phyloP scores from a whole-genome alignment of 2,113 vertebrate genomes.

The Psophia crepitans region DNA sequence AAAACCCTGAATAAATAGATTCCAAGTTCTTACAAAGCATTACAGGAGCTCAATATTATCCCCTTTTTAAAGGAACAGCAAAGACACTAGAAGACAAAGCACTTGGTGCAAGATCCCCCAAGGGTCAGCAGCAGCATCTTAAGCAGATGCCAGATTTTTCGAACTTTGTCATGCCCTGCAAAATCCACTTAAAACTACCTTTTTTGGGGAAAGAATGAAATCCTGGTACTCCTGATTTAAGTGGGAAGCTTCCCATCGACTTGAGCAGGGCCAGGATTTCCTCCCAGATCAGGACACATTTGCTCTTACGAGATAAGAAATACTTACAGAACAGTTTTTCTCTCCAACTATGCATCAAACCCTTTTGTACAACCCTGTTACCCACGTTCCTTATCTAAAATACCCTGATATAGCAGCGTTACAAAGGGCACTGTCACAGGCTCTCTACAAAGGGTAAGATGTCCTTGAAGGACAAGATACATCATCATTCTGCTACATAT shows the following conservation, averaged over 20 bases:
- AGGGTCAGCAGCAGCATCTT: neutral
- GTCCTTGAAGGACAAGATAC: conserved; percentile 6
- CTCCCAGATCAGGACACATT: neutral
- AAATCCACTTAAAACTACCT: neutral
- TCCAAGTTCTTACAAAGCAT: neutral
- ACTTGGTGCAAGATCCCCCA: neutral
- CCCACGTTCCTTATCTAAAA: conserved; percentile 5
- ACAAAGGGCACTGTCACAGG: neutral
- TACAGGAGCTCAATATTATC: neutral
- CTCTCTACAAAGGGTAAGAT: neutral
- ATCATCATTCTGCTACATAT: neutral
- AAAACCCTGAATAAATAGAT: conserved; percentile 8
- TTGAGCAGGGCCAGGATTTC: neutral
- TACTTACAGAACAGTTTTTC: neutral
- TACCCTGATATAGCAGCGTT: neutral
- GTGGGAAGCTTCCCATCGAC: neutral
- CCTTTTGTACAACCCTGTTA: neutral
- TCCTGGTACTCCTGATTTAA: neutral
- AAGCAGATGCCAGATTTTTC: neutral
- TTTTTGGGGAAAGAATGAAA: fast-evolving
- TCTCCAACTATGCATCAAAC: neutral
- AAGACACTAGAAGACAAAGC: neutral
- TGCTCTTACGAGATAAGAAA: neutral
- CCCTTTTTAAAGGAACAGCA: neutral
- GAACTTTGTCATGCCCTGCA: neutral